A percentile compares a stretch with the other conserved stretches of the same genome.
Conservation (phyloP, 2,797 vertebrate species). For the Alauda arvensis region DNA sequence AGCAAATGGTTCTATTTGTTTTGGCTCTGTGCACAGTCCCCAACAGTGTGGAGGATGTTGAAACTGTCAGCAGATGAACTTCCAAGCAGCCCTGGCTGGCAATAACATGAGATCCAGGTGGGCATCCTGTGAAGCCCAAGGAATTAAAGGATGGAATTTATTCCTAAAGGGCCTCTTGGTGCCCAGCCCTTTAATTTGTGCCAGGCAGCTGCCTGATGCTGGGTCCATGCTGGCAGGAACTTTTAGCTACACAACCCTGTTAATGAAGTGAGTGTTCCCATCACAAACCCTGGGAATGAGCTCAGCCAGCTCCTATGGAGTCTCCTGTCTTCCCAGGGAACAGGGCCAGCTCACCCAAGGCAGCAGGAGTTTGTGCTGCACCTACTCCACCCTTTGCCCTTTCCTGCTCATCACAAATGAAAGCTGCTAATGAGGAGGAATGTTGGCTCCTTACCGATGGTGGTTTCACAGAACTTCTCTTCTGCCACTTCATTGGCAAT, state of each 20-base stretch:
- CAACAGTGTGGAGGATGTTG: not conserved
- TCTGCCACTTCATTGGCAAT: conserved; percentile 93
- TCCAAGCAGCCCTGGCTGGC: not conserved
- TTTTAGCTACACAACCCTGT: not conserved
- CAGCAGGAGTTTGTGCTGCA: not conserved
- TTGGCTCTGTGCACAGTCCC: not conserved
- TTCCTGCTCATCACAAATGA: not conserved
- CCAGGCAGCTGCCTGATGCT: not conserved
- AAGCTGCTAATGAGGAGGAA: not conserved
- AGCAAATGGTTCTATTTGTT: not conserved
- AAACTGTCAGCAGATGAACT: not conserved
- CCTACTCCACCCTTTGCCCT: not conserved
- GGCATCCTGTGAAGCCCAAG: not conserved
- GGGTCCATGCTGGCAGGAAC: not conserved
- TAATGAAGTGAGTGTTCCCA: not conserved
- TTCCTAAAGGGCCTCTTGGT: not conserved
- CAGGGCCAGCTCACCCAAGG: not conserved
- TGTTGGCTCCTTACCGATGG: conserved; percentile 80
- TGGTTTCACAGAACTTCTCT: conserved; percentile 96
- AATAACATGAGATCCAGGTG: not conserved
- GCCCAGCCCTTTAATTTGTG: not conserved
- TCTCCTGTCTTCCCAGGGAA: not conserved
- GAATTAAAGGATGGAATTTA: not conserved
- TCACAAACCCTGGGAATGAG: not conserved
- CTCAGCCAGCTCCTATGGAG: not conserved